Base-by-base conservation (phyloP, 1,140 invertebrate genomes). In the Trinorchestia longiramus region DNA sequence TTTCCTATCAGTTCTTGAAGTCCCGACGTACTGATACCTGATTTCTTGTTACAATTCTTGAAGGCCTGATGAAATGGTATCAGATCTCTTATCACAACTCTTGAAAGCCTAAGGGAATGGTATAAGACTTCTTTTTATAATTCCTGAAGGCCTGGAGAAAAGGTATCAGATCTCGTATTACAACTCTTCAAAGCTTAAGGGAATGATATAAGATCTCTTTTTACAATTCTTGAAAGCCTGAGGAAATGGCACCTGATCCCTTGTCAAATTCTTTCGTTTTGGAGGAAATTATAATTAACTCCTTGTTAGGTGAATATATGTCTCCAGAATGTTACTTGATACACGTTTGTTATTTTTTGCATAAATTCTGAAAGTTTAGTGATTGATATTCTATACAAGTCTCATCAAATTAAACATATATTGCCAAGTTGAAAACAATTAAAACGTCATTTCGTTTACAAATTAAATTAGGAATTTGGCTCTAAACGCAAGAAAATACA, bases 1-100 rank as follows among this genome's bases (percentile, higher is more conserved):
- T 90, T 90, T 90, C 88, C 88, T 41, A 90, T 90, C 88, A 90
- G 28, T 42, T 90, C 88, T 42, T 43, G n/a, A 43, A 90, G 28
- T 90, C 28, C 62, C 19, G 19, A 53, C 8, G 47, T 11, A 53
- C 6, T 53, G 47, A 19, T 19, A 6, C 47, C 6, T 53, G 47
- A 11, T 53, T 53, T 19, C 47, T 53, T 19, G 19, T 11, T 53
- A 53, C 47, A 53, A 11, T 53, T 53, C 47, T 53, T 53, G 6
- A 53, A 53, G 8, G 6, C 47, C 8, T 53, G 47, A 11, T 6
- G 47, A 53, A 53, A 53, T 53, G 47, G 47, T 6, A 19, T 19
- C 47, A 19, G 19, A n/a, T 53, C 19, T 53, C 19, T n/a, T 53
- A 11, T 53, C 47, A 53, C 6, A 53, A 19, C 19, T 53, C 19